Conservation (phyloP, 2,113 vertebrate species). For the Eclectus roratus region DNA sequence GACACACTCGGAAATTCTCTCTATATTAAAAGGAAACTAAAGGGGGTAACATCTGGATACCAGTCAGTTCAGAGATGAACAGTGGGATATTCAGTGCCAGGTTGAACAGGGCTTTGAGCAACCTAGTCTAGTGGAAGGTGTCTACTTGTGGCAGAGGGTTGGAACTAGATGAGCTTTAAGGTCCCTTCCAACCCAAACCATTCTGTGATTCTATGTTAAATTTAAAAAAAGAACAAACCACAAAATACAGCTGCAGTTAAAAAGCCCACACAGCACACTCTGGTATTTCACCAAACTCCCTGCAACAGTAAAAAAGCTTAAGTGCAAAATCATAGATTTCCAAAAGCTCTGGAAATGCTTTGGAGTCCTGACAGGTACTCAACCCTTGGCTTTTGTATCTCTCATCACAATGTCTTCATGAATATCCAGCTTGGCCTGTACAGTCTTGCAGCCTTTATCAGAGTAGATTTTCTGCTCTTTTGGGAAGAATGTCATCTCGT, state of each 20-base stretch:
- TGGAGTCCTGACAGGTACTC: background rate
- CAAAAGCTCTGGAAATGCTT: background rate
- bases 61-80: background rate
- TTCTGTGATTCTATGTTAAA: background rate
- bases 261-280: background rate
- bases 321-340: slow-evolving; percentile 48
- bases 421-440: slow-evolving; percentile 84
- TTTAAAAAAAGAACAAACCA: background rate
- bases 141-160: background rate
- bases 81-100: background rate
- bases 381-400: background rate
- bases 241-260: background rate
- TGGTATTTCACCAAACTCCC: background rate
- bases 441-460: slow-evolving; percentile 92
- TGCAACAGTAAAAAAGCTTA: background rate
- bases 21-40: background rate
- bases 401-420: slow-evolving; percentile 49
- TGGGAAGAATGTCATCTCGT: slow-evolving; percentile 87
- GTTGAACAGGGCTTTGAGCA: background rate
- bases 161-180: background rate
- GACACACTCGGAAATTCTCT: background rate
- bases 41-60: background rate
- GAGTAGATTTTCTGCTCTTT: slow-evolving; percentile 85
- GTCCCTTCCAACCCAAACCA: background rate
- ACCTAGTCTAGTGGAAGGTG: background rate